These are phyloP conservation scores for Cosmia trapezina DNA, from an alignment of 2,888 invertebrate species.

Conservation along the genomic window DNA sequence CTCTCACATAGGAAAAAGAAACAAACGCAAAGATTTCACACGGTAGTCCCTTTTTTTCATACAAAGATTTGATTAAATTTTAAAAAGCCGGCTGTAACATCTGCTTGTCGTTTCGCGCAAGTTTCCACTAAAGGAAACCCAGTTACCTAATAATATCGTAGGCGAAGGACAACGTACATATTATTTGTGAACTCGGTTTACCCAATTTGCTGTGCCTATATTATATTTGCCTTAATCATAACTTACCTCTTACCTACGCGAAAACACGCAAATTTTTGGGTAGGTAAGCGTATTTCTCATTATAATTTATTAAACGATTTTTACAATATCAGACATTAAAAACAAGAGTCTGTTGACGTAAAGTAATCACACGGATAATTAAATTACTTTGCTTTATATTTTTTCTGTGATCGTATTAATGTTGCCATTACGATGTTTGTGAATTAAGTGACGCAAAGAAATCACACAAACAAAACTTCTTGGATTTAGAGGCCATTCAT, in stretches of 20 bases:
- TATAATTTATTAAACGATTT: slow-evolving; percentile 28
- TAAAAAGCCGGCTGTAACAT: slow-evolving; percentile 52
- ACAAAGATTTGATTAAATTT: slow-evolving; percentile 60
- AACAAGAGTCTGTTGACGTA: slow-evolving; percentile 14
- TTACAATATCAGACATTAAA: slow-evolving; percentile 21
- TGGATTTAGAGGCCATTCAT: neutral
- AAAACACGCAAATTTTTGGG: slow-evolving; percentile 11
- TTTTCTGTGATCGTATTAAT: neutral
- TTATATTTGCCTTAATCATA: slow-evolving; percentile 34
- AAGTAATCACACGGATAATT: slow-evolving; percentile 26
- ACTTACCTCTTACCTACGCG: slow-evolving; percentile 15
- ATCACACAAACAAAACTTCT: neutral
- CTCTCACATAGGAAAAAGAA: slow-evolving; percentile 12
- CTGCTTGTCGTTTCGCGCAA: slow-evolving; percentile 48
- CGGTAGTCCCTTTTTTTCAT: slow-evolving; percentile 18
- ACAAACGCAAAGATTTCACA: slow-evolving; percentile 34
- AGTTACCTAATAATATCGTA: slow-evolving; percentile 42
- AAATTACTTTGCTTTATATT: slow-evolving; percentile 1
- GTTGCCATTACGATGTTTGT: neutral
- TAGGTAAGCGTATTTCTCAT: slow-evolving; percentile 25
- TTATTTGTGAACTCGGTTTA: slow-evolving; percentile 45
- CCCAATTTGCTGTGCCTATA: slow-evolving; percentile 23
- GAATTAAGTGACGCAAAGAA: neutral
- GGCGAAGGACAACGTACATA: slow-evolving; percentile 37
- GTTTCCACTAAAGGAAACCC: slow-evolving; percentile 42